phyloP scores from a whole-genome alignment of 92 coral and sea anemone species.

The Actinernus sp. region DNA sequence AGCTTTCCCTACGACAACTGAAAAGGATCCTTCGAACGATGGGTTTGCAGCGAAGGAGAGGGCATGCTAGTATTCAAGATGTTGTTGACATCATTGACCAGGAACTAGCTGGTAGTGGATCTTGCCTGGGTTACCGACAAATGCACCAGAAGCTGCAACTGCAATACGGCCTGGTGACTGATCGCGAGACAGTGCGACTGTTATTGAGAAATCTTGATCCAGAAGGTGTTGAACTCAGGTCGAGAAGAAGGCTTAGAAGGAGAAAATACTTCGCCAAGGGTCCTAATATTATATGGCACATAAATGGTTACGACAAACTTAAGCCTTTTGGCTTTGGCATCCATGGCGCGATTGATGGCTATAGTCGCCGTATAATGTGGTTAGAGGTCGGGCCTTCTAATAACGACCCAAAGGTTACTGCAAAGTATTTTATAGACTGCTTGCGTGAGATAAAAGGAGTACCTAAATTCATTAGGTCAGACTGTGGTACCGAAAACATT shows the following conservation, averaged over 20 bases:
- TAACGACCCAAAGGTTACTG: slow-evolving; percentile 21
- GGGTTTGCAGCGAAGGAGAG: slow-evolving; percentile 35
- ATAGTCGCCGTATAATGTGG: slow-evolving; percentile 35
- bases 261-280: slow-evolving; percentile 15
- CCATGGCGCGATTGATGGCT: slow-evolving; percentile 39
- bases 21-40: slow-evolving; percentile 15
- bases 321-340: slow-evolving; percentile 38
- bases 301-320: slow-evolving; percentile 38
- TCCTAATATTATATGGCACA: slow-evolving; percentile 40
- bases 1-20: slow-evolving; percentile 32
- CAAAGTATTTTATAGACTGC: slow-evolving; percentile 23
- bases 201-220: slow-evolving; percentile 19
- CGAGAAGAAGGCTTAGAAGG: slow-evolving; percentile 18
- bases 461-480: slow-evolving; percentile 5
- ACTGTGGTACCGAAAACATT: slow-evolving; percentile 31
- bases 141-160: slow-evolving; percentile 37
- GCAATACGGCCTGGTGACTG: slow-evolving; percentile 7
- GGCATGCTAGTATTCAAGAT: slow-evolving; percentile 21
- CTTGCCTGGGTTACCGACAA: slow-evolving; percentile 42
- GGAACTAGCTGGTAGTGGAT: slow-evolving; percentile 19
- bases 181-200: slow-evolving; percentile 15
- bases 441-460: slow-evolving; percentile 6
- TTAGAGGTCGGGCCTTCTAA: slow-evolving; percentile 27
- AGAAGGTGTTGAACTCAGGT: slow-evolving; percentile 21
- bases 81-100: slow-evolving; percentile 11